Conservation (phyloP, 1,140 invertebrate species). For the Ostrea edulis region DNA sequence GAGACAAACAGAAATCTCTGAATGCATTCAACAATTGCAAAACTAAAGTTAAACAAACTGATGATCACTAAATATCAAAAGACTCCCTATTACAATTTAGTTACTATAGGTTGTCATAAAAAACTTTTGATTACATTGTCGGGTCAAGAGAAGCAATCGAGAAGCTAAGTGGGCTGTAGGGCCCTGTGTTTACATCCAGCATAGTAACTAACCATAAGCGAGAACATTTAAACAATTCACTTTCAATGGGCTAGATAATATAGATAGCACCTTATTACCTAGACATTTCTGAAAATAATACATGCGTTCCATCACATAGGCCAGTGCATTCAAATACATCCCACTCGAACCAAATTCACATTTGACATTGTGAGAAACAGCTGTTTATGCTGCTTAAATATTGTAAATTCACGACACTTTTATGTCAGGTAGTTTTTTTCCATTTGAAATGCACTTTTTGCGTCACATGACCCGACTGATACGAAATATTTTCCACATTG, state of each 20-base stretch:
- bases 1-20: neutral
- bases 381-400: neutral
- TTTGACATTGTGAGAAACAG: conserved; percentile 18
- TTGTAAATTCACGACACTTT: conserved; percentile 26
- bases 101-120: neutral
- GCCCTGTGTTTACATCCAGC: neutral
- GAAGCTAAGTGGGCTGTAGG: neutral
- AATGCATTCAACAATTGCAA: neutral
- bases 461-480: neutral
- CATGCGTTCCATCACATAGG: neutral
- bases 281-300: conserved; percentile 17
- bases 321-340: neutral
- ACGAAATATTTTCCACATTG: neutral
- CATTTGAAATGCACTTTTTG: conserved; percentile 11
- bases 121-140: neutral
- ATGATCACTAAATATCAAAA: neutral
- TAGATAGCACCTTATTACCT: conserved; percentile 5
- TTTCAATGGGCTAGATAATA: neutral
- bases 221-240: conserved; percentile 17
- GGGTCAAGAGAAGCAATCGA: conserved; percentile 6
- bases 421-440: conserved; percentile 13
- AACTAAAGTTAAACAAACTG: neutral
- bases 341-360: neutral
- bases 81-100: neutral
- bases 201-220: neutral